Percentiles rank a stretch among this genome's conserved stretches.
These are phyloP conservation scores for Apamea monoglypha DNA, from an alignment of 2,888 invertebrate genomes.

Conservation along the genomic window DNA sequence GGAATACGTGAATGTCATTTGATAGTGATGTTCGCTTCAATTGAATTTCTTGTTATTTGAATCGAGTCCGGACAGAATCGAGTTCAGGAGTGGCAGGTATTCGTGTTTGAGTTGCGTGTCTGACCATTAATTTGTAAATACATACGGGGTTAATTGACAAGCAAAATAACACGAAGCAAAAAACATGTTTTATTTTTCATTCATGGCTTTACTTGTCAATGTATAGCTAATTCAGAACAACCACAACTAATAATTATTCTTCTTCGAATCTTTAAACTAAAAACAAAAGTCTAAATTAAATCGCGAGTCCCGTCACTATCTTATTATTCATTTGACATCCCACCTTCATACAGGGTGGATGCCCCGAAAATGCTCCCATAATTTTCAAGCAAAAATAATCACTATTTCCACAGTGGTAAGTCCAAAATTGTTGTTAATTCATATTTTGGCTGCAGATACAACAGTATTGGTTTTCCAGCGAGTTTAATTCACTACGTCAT, in stretches of 20 bases:
- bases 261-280: neutral
- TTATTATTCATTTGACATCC: constrained; percentile 83
- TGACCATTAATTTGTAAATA: constrained; percentile 47
- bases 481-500: constrained; percentile 88
- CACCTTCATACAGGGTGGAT: constrained; percentile 74
- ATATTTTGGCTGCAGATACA: constrained; percentile 77
- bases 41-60: constrained; percentile 51
- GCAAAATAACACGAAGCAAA: constrained; percentile 42
- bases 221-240: neutral
- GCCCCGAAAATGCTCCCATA: constrained; percentile 58
- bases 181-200: constrained; percentile 33
- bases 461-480: constrained; percentile 82
- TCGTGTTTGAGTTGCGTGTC: constrained; percentile 52
- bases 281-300: neutral
- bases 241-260: neutral
- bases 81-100: constrained; percentile 44
- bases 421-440: constrained; percentile 71
- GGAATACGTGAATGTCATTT: constrained; percentile 83
- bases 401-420: constrained; percentile 67
- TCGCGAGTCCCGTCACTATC: constrained; percentile 39
- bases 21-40: constrained; percentile 58
- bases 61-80: constrained; percentile 40
- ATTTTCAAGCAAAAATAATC: constrained; percentile 72
- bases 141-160: constrained; percentile 52
- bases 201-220: constrained; percentile 25